Evolutionary conservation across 1,140 invertebrate species (phyloP).

Genomic region (Dendrolimus punctatus): DNA sequence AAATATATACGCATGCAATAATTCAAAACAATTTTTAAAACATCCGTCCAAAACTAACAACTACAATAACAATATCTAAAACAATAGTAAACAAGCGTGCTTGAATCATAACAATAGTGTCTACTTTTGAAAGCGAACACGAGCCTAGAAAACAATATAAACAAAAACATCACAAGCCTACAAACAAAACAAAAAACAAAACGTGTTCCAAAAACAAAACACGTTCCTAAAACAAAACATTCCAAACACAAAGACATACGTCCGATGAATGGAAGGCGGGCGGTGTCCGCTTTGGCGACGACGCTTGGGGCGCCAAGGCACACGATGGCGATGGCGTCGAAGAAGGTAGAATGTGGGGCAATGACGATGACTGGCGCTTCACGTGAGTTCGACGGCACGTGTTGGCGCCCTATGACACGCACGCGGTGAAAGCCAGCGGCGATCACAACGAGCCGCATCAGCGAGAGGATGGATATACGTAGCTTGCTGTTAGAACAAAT

Average conservation of each 20-base stretch:
- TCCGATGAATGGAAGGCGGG: constrained; percentile 88
- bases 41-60: too few relatives aligned
- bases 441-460: constrained; percentile 83
- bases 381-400: constrained; percentile 39
- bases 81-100: too few relatives aligned
- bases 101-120: too few relatives aligned
- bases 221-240: too few relatives aligned
- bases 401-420: constrained; percentile 32
- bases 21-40: too few relatives aligned
- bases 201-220: too few relatives aligned
- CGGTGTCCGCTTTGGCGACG: constrained; percentile 89
- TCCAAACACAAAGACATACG: constrained; percentile 73
- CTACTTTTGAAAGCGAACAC: too few relatives aligned
- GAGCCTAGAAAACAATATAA: too few relatives aligned
- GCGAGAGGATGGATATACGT: constrained; percentile 73
- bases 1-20: too few relatives aligned
- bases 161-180: too few relatives aligned
- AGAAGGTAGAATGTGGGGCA: constrained; percentile 93
- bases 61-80: too few relatives aligned
- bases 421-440: constrained; percentile 83
- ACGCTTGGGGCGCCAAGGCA: constrained; percentile 87
- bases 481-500: constrained; percentile 60
- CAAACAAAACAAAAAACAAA: too few relatives aligned
- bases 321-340: constrained; percentile 89
- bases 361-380: constrained; percentile 90